Conservation (phyloP, 2,888 invertebrate genomes). For the Frankliniella fusca region DNA sequence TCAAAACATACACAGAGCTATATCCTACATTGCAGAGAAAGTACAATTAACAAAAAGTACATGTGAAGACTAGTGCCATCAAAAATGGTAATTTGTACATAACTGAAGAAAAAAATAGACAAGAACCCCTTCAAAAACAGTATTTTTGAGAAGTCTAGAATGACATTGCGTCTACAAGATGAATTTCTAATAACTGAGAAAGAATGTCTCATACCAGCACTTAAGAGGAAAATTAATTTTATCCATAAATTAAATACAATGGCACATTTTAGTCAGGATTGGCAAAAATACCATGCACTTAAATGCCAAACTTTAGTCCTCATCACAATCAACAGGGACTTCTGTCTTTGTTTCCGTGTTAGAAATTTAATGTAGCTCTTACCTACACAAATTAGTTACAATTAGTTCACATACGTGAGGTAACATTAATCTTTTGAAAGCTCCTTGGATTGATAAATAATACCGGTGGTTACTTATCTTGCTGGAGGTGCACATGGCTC, state of each 20-base stretch:
- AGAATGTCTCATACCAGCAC: no score
- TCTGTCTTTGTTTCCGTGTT: no score
- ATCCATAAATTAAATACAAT: background rate
- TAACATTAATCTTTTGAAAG: background rate
- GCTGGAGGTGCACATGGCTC: no score
- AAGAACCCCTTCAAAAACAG: no score
- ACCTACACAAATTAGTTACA: background rate
- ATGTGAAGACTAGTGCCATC: constrained; percentile 2
- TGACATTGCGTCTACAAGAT: no score
- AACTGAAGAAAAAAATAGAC: background rate
- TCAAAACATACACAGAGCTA: no score
- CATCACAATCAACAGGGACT: no score
- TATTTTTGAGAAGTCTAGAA: no score
- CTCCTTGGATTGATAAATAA: background rate
- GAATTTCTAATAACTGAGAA: no score
- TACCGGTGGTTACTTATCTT: background rate
- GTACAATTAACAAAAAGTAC: background rate
- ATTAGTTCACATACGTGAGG: background rate
- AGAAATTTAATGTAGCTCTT: no score
- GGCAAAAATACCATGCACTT: background rate
- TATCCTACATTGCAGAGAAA: background rate
- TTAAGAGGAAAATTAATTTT: background rate
- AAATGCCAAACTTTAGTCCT: no score
- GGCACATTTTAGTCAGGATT: background rate
- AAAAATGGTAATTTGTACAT: constrained; percentile 11